A percentile compares a stretch with the other conserved stretches of the same genome.
These are phyloP conservation scores for Strix aluco DNA, from an alignment of 2,113 vertebrate genomes.

Conservation along the genomic window DNA sequence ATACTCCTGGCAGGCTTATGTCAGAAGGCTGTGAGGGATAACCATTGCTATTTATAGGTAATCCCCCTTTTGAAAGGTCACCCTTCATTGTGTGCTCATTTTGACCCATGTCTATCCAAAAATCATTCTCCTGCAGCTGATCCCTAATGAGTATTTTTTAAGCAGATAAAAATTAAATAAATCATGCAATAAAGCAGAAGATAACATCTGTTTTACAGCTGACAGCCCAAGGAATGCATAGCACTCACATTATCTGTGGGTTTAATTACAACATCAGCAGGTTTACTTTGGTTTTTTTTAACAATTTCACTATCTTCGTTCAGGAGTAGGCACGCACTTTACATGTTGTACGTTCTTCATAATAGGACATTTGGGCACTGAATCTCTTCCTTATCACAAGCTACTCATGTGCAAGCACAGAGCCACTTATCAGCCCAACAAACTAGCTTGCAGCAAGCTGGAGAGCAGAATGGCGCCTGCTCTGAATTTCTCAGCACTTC, in stretches of 20 bases:
- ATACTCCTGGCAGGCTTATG: slow-evolving; percentile 19
- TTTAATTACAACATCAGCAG: neutral
- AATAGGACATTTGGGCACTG: neutral
- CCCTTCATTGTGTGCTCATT: slow-evolving; percentile 63
- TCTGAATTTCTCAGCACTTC: neutral
- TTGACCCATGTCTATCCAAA: slow-evolving; percentile 26
- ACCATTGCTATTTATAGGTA: slow-evolving; percentile 75
- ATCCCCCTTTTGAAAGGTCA: slow-evolving; percentile 73
- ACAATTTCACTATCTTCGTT: neutral
- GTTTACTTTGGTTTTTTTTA: neutral
- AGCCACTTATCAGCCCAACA: slow-evolving; percentile 8
- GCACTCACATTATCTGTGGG: neutral
- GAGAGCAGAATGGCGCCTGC: neutral
- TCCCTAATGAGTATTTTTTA: neutral
- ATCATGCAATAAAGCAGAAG: neutral
- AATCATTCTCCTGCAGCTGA: neutral
- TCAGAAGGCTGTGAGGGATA: slow-evolving; percentile 63
- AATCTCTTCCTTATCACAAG: neutral
- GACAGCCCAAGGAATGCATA: neutral
- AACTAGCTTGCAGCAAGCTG: neutral
- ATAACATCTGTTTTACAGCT: neutral
- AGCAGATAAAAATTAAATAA: slow-evolving; percentile 50
- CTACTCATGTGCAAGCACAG: neutral
- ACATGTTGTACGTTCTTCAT: slow-evolving; percentile 20
- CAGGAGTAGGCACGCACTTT: slow-evolving; percentile 7